A percentile compares a stretch with the other conserved stretches of the same genome.
Evolutionary conservation across 2,888 invertebrate genomes (phyloP).

Genomic region (Drosophila stalkeri): DNA sequence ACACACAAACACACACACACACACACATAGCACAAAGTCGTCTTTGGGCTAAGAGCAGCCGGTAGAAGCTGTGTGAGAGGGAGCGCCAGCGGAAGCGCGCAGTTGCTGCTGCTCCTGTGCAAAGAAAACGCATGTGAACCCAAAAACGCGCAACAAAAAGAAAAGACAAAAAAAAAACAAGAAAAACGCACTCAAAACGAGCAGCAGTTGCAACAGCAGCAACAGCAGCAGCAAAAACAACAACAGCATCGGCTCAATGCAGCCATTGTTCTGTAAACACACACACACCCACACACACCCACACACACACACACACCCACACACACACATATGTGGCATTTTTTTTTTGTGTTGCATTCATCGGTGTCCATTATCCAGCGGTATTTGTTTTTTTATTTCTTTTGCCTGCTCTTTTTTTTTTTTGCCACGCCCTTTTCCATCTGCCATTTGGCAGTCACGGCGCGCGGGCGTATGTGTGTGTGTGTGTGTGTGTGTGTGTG

Average conservation of each 20-base stretch:
- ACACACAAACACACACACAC: conserved; percentile 1
- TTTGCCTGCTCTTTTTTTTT: conserved; percentile 24
- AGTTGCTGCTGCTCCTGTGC: conserved; percentile 8
- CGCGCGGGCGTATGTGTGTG: conserved; percentile 16
- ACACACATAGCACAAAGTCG: not conserved
- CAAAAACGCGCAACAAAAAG: conserved; percentile 34
- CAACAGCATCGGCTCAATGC: conserved; percentile 37
- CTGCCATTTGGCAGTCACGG: conserved; percentile 61
- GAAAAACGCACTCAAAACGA: conserved; percentile 51
- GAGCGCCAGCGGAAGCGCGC: not conserved
- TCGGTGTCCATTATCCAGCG: conserved; percentile 71
- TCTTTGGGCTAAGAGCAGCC: not conserved
- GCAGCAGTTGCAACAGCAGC: conserved; percentile 31
- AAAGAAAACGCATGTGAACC: conserved; percentile 51
- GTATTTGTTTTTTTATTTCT: conserved; percentile 33
- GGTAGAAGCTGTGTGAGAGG: no score
- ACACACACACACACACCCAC: conserved; percentile 4
- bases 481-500: conserved; percentile 28
- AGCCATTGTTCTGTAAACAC: conserved; percentile 55
- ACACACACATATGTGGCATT: conserved; percentile 17
- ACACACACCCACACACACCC: conserved; percentile 23
- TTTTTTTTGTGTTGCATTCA: conserved; percentile 54
- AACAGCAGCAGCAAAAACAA: conserved; percentile 23
- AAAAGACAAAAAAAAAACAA: no score
- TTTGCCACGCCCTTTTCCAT: conserved; percentile 46